Conservation (phyloP, 2,113 vertebrate genomes). For the Oryzias curvinotus region DNA sequence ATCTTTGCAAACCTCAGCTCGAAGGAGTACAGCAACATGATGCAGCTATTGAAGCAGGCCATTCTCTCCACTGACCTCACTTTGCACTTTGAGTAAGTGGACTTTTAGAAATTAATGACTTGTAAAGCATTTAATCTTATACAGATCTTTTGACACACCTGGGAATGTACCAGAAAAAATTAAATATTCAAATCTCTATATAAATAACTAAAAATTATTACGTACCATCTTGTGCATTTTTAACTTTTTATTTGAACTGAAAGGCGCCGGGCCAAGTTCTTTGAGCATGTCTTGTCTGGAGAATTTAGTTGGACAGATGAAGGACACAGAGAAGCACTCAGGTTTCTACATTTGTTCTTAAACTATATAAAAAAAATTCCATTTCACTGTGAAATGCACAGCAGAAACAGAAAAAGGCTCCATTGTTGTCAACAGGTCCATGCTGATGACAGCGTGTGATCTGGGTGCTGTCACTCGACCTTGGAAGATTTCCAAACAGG, state of each 20-base stretch:
- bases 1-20: slow-evolving; percentile 83
- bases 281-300: slow-evolving; percentile 72
- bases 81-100: slow-evolving; percentile 81
- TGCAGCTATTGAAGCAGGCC: slow-evolving; percentile 82
- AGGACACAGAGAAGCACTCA: slow-evolving; percentile 74
- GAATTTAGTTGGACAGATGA: slow-evolving; percentile 78
- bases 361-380: slow-evolving; percentile 12
- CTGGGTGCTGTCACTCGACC: slow-evolving; percentile 98
- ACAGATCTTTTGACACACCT: no score
- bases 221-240: neutral
- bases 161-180: no score
- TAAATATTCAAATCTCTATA: no score
- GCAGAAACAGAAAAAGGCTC: neutral
- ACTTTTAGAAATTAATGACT: neutral
- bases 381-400: neutral
- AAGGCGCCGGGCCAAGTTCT: slow-evolving; percentile 78
- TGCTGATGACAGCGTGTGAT: slow-evolving; percentile 99
- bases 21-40: slow-evolving; percentile 83
- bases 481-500: slow-evolving; percentile 99
- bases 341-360: slow-evolving; percentile 49
- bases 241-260: slow-evolving; percentile 37
- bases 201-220: no score
- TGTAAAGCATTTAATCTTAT: no score
- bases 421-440: slow-evolving; percentile 83
- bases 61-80: slow-evolving; percentile 83